Evolutionary conservation across 1,140 invertebrate genomes (phyloP), one percentile per base, ranked within the genome.

Genomic region (Drosophila burlai): DNA sequence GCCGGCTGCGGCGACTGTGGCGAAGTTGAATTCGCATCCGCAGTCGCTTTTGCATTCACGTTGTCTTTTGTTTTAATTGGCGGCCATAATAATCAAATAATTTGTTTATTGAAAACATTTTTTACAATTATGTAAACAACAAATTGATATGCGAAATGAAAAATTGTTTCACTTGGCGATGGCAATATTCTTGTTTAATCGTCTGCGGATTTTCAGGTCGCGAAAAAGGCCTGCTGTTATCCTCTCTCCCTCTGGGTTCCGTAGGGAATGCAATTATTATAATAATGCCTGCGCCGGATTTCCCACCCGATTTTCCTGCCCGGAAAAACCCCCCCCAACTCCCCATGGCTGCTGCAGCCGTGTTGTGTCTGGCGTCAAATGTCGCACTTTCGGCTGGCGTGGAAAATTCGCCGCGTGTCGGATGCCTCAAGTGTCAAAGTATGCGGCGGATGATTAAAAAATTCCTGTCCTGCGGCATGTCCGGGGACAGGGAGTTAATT

Each of bases 61-160:
- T 80, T 80, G 65, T 75, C 81, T 76, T 80, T 85, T 91, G 79
- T 90, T 90, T 90, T 90, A 90, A 90, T 90, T 90, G 85, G 79
- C 79, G 81, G 73, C 86, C 82, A 90, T 90, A 90, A 90, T 90
- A 90, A 90, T 90, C 85, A 90, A 90, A 90, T 90, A 90, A 90
- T 90, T 90, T 90, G 85, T 90, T 90, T 90, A 90, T 90, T 90
- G 85, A 90, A 90, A 90, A 90, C 85, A 90, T 90, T 90, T 90
- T 90, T 90, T 90, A 91, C 86, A 90, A 90, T 90, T 90, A 90
- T 82, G 85, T 90, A 91, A 90, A 90, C 85, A 90, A 90, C 85
- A 90, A 90, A 90, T 90, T 90, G 85, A 90, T 90, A 90, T 82
- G 60, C 86, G 76, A 76, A 89, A 91, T 90, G 86, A 90, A 90